phyloP scores from a whole-genome alignment of 2,797 vertebrate species.

The Mormyrus hasselquistii region DNA sequence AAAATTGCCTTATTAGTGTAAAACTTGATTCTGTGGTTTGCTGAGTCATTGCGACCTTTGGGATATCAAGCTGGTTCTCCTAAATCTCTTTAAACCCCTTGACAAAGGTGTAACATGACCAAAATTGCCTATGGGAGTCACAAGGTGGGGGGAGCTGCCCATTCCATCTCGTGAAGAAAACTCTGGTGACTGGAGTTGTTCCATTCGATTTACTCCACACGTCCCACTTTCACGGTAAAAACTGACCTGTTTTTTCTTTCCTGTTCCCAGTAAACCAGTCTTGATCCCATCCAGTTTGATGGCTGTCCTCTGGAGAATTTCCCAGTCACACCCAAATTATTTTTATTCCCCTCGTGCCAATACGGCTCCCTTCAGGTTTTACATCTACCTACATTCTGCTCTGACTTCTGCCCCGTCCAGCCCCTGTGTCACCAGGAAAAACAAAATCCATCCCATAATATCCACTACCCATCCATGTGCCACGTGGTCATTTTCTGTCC shows the following conservation, averaged over 20 bases:
- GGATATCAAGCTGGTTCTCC: neutral
- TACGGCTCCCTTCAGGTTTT: neutral
- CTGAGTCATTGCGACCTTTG: neutral
- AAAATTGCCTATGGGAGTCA: neutral
- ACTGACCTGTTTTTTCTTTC: neutral
- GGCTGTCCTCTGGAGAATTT: neutral
- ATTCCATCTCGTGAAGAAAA: neutral
- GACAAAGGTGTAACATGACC: neutral
- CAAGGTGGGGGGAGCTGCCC: neutral
- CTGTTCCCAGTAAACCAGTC: neutral
- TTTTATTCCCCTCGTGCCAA: neutral
- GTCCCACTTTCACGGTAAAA: neutral
- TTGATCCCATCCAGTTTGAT: neutral
- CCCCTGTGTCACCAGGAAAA: neutral
- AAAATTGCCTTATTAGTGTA: slow-evolving; percentile 23
- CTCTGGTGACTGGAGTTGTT: neutral
- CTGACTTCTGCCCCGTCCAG: neutral
- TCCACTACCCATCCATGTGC: neutral
- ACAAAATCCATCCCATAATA: neutral
- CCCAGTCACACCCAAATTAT: neutral
- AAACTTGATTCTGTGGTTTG: neutral
- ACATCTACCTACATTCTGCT: neutral
- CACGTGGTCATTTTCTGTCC: neutral
- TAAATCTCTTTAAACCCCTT: neutral
- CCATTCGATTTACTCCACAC: neutral